These are phyloP conservation scores for Chloroclystis v-ata DNA, from an alignment of 2,888 invertebrate species.

Conservation along the genomic window DNA sequence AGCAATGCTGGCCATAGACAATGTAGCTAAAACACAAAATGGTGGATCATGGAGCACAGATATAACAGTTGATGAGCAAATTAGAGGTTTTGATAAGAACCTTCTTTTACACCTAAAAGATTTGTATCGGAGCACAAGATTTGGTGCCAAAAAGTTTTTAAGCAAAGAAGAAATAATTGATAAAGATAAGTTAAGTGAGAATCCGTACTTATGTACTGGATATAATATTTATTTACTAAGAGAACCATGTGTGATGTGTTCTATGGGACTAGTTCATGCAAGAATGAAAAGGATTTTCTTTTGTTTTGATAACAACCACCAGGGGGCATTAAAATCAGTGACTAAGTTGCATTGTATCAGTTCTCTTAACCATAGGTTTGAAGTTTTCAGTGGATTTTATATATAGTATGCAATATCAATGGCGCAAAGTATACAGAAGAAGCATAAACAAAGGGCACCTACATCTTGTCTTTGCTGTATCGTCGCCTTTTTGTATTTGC, in stretches of 20 bases:
- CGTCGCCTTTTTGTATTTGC: too few relatives aligned
- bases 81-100: constrained; percentile 31
- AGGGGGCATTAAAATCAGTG: constrained; percentile 85
- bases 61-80: constrained; percentile 46
- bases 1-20: constrained; percentile 90
- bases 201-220: constrained; percentile 91
- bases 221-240: constrained; percentile 88
- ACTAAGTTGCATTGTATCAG: constrained; percentile 87
- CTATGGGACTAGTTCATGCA: constrained; percentile 97
- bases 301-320: constrained; percentile 63
- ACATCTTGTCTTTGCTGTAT: too few relatives aligned
- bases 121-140: constrained; percentile 50
- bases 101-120: constrained; percentile 52
- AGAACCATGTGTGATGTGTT: constrained; percentile 96
- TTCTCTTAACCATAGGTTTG: constrained; percentile 93
- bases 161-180: constrained; percentile 44
- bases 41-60: constrained; percentile 82
- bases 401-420: neutral
- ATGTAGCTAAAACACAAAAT: constrained; percentile 89
- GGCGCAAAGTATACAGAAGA: too few relatives aligned
- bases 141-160: constrained; percentile 67
- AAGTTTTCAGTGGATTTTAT: constrained; percentile 85
- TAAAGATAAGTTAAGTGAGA: constrained; percentile 44
- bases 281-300: constrained; percentile 90
- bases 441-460: too few relatives aligned